Conservation (phyloP, 2,888 invertebrate species). For the Emmelina monodactyla region DNA sequence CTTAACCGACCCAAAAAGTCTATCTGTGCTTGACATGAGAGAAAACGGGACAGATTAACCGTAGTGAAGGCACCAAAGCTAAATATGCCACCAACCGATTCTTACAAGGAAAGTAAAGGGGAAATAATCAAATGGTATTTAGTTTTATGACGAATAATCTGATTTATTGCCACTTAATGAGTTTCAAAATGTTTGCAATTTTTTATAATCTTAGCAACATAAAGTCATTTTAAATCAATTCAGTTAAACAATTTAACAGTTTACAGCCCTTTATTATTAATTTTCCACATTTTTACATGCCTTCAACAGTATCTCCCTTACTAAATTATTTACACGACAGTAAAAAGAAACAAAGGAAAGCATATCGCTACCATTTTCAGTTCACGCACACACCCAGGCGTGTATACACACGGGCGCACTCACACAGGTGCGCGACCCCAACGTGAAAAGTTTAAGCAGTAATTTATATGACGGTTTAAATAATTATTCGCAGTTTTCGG, state of each 20-base stretch:
- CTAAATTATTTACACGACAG: constrained; percentile 51
- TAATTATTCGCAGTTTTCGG: constrained; percentile 64
- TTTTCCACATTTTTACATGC: too few relatives aligned
- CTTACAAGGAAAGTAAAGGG: constrained; percentile 41
- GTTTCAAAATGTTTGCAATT: constrained; percentile 8
- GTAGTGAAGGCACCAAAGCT: constrained; percentile 66
- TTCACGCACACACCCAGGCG: constrained; percentile 34
- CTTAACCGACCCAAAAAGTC: constrained; percentile 62
- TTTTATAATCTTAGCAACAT: too few relatives aligned
- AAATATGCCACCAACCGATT: constrained; percentile 65
- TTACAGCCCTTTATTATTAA: too few relatives aligned
- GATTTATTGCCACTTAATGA: too few relatives aligned
- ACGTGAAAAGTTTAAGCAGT: constrained; percentile 63
- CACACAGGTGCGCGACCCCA: constrained; percentile 27
- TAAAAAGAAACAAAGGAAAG: constrained; percentile 58
- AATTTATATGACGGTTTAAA: constrained; percentile 67
- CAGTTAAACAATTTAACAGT: too few relatives aligned
- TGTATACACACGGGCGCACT: constrained; percentile 17
- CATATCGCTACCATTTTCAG: constrained; percentile 63
- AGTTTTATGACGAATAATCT: too few relatives aligned
- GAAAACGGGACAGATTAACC: constrained; percentile 66
- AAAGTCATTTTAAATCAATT: too few relatives aligned
- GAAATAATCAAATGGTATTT: constrained; percentile 26
- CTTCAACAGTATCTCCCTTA: too few relatives aligned
- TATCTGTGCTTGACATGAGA: constrained; percentile 66